Base-by-base conservation (phyloP, 1,140 invertebrate species). In the Drosophila busckii region DNA sequence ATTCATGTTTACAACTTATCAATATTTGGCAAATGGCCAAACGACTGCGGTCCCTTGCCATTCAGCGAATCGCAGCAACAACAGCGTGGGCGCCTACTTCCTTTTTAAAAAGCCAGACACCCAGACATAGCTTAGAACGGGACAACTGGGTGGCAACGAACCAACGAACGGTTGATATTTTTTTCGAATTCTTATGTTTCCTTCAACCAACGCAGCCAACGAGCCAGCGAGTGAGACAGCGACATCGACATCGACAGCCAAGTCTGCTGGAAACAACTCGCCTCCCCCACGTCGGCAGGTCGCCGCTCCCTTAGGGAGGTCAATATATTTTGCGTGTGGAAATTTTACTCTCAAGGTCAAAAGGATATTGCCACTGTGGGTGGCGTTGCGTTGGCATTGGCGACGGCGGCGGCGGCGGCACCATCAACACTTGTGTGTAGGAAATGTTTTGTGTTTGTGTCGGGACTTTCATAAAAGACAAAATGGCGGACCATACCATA, bases 301-400 rank as follows among this genome's bases (percentile, higher is more conserved):
- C 9, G 6, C 4, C 7, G 7, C 2, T 12, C 7, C 9, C 8
- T 32, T 23, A 5, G 40, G 20, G 41, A 44, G 84, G 84, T 86
- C 84, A 86, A 80, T 86, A 86, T 85, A 86, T 85, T 85, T 70
- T 80, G 62, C 66, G 83, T 80, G 65, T 76, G 83, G 70, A 75
- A 84, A 85, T 85, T 64, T 55, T 78, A 59, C 40, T 69, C 70
- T 85, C 84, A 86, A 86, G 84, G 84, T 86, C 84, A 86, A 86
- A 86, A 86, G 84, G 84, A 86, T 86, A 85, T 86, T 86, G 84
- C 63, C 75, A 35, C 50, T n/a, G n/a, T n/a, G n/a, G n/a, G 50
- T 22, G 17, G 53, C 53, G 12, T n/a, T n/a, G n/a, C n/a, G n/a
- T n/a, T n/a, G n/a, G n/a, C n/a, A n/a, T n/a, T n/a, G n/a, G n/a